Evolutionary conservation across 2,797 vertebrate species (phyloP), one percentile per base, ranked within the genome.

Genomic region (Discoglossus pictus): DNA sequence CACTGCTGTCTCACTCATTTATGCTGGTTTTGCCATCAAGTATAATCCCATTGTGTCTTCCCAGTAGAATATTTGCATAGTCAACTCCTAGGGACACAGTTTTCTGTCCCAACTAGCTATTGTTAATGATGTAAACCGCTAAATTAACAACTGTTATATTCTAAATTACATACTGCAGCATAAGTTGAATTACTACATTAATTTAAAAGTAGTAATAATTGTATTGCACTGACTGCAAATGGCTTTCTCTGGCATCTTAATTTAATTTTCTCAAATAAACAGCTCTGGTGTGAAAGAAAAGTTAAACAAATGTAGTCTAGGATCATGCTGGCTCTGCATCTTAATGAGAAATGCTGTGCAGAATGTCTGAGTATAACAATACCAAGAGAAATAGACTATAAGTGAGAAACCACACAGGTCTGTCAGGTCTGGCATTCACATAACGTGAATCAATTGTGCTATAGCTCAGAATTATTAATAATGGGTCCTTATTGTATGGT

Each of bases 231-330:
- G 43, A 31, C 27, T 50, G 59, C 17, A 48, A 47, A 50, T 48
- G 43, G 20, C 59, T 38, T 48, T 61, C 25, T 47, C 20, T 13
- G 13, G 59, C 31, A 34, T 23, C 42, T 21, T 61, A 61, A 61
- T 61, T 46, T 17, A 59, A 60, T 60, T 60, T 31, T 34, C 16
- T 2, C 15, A 35, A 60, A 60, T 46, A 46, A 44, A 46, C 40
- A 46, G 25, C 24, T 27, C n/a, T 23, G 1, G 31, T 15, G 23
- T 18, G 7, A 51, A 43, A 36, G 16, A 60, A 20, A 60, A 25
- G 7, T 31, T 16, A 46, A 46, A 35, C 25, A 18, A 46, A 34
- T 34, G 25, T 25, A 9, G 9, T 24, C 2, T 4, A 18, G 10
- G 21, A 20, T 20, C 13, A 9, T 3, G 23, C 10, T 7, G 8